phyloP scores from a whole-genome alignment of 1,140 invertebrate species.

The Lepeophtheirus salmonis region DNA sequence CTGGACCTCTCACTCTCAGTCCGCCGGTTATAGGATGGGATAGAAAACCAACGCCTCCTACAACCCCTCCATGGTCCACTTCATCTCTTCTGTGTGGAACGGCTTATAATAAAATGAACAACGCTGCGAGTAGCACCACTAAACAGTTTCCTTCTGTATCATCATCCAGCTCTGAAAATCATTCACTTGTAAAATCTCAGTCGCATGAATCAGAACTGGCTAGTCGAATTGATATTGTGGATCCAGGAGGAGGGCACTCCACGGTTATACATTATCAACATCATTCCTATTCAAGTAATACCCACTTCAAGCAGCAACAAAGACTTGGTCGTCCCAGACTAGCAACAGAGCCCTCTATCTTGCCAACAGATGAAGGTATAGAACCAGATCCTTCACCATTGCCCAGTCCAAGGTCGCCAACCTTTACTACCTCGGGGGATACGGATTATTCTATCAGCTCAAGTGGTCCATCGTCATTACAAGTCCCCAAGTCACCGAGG shows the following conservation, averaged over 20 bases:
- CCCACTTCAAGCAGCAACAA: too few species aligned
- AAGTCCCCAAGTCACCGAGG: conserved; percentile 47
- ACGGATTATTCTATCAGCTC: background rate
- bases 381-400: background rate
- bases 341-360: background rate
- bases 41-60: background rate
- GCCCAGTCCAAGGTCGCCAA: background rate
- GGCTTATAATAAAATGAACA: conserved; percentile 29
- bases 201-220: conserved; percentile 76
- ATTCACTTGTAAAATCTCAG: conserved; percentile 64
- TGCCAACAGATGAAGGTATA: background rate
- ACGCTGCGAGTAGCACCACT: too few species aligned
- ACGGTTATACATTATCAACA: too few species aligned
- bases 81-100: too few species aligned
- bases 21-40: background rate
- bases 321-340: background rate
- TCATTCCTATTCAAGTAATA: too few species aligned
- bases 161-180: conserved; percentile 24
- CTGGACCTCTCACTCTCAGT: background rate
- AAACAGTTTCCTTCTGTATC: background rate
- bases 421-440: conserved; percentile 24
- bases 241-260: background rate
- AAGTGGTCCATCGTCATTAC: conserved; percentile 28
- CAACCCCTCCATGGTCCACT: conserved; percentile 1
- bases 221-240: conserved; percentile 27